phyloP scores from a whole-genome alignment of 2,797 vertebrate species.

The Propithecus perrieri region DNA sequence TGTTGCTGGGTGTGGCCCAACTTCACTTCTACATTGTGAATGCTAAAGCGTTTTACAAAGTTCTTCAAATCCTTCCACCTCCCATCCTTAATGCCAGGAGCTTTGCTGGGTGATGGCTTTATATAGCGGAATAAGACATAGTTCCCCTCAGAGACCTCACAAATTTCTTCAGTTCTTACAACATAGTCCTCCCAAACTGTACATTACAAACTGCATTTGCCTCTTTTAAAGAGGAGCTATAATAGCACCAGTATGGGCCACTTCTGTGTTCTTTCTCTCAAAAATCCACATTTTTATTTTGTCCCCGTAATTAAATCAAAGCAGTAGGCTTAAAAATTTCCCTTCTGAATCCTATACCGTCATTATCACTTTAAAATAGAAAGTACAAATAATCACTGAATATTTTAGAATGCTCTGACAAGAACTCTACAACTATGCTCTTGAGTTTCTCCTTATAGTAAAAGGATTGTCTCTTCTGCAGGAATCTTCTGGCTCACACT shows the following conservation, averaged over 20 bases:
- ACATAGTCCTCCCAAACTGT: not conserved
- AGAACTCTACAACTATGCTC: not conserved
- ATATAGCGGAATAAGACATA: not conserved
- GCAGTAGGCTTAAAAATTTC: not conserved
- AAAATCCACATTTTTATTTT: constrained; percentile 45
- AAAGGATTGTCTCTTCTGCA: not conserved
- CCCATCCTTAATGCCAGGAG: not conserved
- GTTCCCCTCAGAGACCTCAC: not conserved
- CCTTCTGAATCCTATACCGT: not conserved
- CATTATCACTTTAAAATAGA: not conserved
- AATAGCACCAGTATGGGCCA: not conserved
- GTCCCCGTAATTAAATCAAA: constrained; percentile 18
- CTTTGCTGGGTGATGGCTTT: not conserved
- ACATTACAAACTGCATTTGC: not conserved
- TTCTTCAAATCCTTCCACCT: not conserved
- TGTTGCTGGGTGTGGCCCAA: not conserved
- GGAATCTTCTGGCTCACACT: not conserved
- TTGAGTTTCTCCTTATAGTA: not conserved
- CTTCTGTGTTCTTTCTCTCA: not conserved
- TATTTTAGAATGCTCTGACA: not conserved
- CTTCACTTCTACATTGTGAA: not conserved
- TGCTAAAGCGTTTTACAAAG: constrained; percentile 26
- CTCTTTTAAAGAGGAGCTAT: not conserved
- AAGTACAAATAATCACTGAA: not conserved
- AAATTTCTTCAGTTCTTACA: not conserved